A percentile compares a stretch with the other conserved stretches of the same genome.
Conservation (phyloP, 2,888 invertebrate species). For the Ophion obscuratus region DNA sequence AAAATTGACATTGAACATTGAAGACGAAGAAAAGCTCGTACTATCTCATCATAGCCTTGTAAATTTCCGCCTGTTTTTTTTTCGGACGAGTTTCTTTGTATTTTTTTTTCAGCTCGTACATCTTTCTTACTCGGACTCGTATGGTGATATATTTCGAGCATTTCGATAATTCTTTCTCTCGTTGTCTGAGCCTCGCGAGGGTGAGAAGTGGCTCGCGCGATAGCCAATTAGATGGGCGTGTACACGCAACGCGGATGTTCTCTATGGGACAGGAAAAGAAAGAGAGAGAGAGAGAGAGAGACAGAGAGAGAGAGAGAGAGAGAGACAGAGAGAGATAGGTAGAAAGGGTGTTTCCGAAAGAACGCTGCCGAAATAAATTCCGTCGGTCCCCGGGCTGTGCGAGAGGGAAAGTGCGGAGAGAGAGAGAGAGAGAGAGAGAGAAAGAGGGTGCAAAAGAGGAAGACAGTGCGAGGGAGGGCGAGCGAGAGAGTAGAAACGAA, state of each 20-base stretch:
- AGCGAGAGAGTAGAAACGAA: slow-evolving; percentile 37
- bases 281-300: slow-evolving; percentile 55
- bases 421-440: slow-evolving; percentile 17
- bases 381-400: slow-evolving; percentile 53
- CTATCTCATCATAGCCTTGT: neutral
- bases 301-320: slow-evolving; percentile 46
- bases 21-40: slow-evolving; percentile 18
- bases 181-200: slow-evolving; percentile 44
- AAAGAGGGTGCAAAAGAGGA: slow-evolving; percentile 38
- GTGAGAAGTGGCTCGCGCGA: slow-evolving; percentile 63
- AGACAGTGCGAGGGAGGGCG: slow-evolving; percentile 37
- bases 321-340: neutral
- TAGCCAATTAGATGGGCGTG: slow-evolving; percentile 77
- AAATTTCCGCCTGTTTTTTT: neutral
- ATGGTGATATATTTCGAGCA: neutral
- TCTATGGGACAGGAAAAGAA: slow-evolving; percentile 31
- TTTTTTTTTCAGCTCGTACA: slow-evolving; percentile 6
- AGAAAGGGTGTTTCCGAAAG: slow-evolving; percentile 15
- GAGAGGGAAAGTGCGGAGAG: slow-evolving; percentile 13
- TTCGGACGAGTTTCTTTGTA: neutral
- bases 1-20: no score
- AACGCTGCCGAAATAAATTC: slow-evolving; percentile 72
- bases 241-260: slow-evolving; percentile 54
- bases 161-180: slow-evolving; percentile 47
- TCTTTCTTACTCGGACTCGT: neutral